phyloP scores from a whole-genome alignment of 2,113 vertebrate genomes.

The Callionymus lyra region DNA sequence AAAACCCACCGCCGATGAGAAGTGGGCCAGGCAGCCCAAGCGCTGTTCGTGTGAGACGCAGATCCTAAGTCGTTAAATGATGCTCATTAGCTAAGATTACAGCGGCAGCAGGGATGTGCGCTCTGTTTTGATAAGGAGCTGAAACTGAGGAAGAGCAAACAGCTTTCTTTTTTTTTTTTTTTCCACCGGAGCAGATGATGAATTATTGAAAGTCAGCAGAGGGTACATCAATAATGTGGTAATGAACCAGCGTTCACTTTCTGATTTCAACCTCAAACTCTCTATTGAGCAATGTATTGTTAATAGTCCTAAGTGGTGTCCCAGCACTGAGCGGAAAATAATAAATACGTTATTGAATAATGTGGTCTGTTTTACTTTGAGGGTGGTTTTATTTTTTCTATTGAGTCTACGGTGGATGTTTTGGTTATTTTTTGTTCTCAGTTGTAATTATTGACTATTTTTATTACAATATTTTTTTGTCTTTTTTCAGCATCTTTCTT shows the following conservation, averaged over 20 bases:
- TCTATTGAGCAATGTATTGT: too few relatives aligned
- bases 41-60: conserved; percentile 51
- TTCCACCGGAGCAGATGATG: conserved; percentile 46
- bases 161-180: conserved; percentile 33
- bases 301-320: too few relatives aligned
- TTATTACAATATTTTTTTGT: too few relatives aligned
- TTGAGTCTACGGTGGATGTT: too few relatives aligned
- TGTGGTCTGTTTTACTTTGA: too few relatives aligned
- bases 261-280: conserved; percentile 17
- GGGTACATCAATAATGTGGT: conserved; percentile 58
- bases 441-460: too few relatives aligned
- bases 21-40: conserved; percentile 35
- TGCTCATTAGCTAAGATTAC: conserved; percentile 63
- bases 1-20: conserved; percentile 54
- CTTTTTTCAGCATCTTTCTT: too few relatives aligned
- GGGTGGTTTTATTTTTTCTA: too few relatives aligned
- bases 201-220: conserved; percentile 66
- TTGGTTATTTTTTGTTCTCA: too few relatives aligned
- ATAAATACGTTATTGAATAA: too few relatives aligned
- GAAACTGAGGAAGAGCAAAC: conserved; percentile 51
- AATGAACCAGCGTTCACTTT: conserved; percentile 31
- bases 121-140: conserved; percentile 58
- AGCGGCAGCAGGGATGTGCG: conserved; percentile 51
- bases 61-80: conserved; percentile 60
- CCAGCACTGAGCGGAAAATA: too few relatives aligned